A percentile compares a stretch with the other conserved stretches of the same genome.
Evolutionary conservation across 1,140 invertebrate species (phyloP).

Genomic region (Scaptodrosophila lebanonensis): DNA sequence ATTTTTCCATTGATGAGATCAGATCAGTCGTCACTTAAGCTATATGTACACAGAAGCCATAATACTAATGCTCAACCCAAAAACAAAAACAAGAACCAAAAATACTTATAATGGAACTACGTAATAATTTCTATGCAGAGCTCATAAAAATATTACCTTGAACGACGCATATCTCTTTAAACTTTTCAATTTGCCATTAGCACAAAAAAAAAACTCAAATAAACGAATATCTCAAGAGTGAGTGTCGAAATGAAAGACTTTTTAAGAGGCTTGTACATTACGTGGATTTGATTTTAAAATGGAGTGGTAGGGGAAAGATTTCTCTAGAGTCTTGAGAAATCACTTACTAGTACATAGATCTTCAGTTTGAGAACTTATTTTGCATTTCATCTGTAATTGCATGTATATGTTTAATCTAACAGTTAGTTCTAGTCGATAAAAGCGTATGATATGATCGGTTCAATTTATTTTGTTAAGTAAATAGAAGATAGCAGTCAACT

Average conservation of each 20-base stretch:
- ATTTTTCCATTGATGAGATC: conserved; percentile 64
- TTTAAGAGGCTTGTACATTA: conserved; percentile 32
- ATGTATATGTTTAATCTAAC: too few relatives aligned
- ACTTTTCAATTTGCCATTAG: not conserved
- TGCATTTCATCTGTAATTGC: too few relatives aligned
- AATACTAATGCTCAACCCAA: conserved; percentile 9
- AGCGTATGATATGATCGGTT: too few relatives aligned
- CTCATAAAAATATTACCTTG: conserved; percentile 33
- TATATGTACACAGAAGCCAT: conserved; percentile 8
- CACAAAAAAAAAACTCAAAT: not conserved
- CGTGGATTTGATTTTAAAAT: conserved; percentile 32
- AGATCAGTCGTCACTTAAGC: conserved; percentile 57
- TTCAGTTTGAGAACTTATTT: too few relatives aligned
- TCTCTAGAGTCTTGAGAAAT: too few relatives aligned
- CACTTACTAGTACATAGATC: too few relatives aligned
- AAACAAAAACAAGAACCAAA: not conserved
- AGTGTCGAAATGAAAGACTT: conserved; percentile 14
- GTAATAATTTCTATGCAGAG: conserved; percentile 11
- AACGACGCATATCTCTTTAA: conserved; percentile 25
- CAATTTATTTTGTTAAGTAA: too few relatives aligned
- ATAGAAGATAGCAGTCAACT: too few relatives aligned
- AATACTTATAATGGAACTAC: not conserved
- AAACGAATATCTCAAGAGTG: conserved; percentile 12
- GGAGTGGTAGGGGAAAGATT: too few relatives aligned
- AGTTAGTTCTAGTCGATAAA: too few relatives aligned